phyloP scores from a whole-genome alignment of 2,113 vertebrate species.

The Nyctereutes procyonoides region DNA sequence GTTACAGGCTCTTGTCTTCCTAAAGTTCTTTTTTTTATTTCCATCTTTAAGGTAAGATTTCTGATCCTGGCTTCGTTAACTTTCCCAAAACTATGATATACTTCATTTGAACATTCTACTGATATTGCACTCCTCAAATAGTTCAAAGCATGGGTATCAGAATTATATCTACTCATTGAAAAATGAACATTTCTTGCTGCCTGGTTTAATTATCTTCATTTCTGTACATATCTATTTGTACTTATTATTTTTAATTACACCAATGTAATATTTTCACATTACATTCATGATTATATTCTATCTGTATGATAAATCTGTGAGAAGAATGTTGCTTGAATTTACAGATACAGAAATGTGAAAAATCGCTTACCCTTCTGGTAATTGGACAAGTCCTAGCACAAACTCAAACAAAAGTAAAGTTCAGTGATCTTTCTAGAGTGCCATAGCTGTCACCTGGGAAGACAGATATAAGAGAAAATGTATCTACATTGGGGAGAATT shows the following conservation, averaged over 20 bases:
- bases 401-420: background rate
- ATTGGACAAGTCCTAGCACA: background rate
- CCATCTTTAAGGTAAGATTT: background rate
- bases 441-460: background rate
- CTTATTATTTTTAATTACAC: background rate
- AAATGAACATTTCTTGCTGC: background rate
- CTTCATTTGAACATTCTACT: background rate
- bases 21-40: background rate
- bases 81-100: background rate
- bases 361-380: background rate
- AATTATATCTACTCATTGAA: background rate
- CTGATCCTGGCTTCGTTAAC: background rate
- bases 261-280: background rate
- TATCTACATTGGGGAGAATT: background rate
- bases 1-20: background rate
- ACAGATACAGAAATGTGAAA: background rate
- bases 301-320: background rate
- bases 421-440: background rate
- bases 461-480: background rate
- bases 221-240: background rate
- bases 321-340: background rate
- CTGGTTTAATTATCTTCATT: background rate
- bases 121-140: background rate
- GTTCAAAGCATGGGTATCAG: background rate
- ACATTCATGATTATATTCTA: background rate